A percentile compares a stretch with the other conserved stretches of the same genome.
Conservation (phyloP, 2,113 vertebrate genomes). For the Saguinus imperator region DNA sequence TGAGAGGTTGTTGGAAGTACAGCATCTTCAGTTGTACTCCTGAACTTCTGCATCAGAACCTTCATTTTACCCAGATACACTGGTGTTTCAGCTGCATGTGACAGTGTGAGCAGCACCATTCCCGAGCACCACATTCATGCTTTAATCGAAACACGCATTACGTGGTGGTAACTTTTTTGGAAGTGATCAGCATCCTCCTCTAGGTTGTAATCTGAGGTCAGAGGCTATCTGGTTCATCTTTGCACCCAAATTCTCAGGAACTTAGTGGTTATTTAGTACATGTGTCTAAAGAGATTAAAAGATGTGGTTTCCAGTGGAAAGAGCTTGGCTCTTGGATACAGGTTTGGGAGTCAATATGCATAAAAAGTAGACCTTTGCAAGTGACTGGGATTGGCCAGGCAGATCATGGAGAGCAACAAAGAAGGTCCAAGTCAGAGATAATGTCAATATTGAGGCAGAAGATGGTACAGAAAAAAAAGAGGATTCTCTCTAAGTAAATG, state of each 20-base stretch:
- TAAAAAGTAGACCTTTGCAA: not conserved
- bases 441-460: not conserved
- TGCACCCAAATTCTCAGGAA: not conserved
- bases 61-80: not conserved
- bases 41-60: not conserved
- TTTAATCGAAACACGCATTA: not conserved
- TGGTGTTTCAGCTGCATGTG: not conserved
- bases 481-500: rapidly evolving
- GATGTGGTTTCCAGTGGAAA: not conserved
- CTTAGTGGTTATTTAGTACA: not conserved
- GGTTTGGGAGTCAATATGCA: not conserved
- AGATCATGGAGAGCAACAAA: not conserved
- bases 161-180: not conserved
- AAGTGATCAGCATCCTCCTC: not conserved
- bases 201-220: not conserved
- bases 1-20: not conserved
- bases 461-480: not conserved
- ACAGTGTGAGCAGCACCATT: not conserved
- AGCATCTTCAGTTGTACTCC: not conserved
- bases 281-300: not conserved
- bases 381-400: not conserved
- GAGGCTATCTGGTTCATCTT: not conserved
- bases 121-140: not conserved
- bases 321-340: not conserved
- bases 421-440: not conserved